Conservation (phyloP, 2,113 vertebrate species). For the Leuciscus idus region DNA sequence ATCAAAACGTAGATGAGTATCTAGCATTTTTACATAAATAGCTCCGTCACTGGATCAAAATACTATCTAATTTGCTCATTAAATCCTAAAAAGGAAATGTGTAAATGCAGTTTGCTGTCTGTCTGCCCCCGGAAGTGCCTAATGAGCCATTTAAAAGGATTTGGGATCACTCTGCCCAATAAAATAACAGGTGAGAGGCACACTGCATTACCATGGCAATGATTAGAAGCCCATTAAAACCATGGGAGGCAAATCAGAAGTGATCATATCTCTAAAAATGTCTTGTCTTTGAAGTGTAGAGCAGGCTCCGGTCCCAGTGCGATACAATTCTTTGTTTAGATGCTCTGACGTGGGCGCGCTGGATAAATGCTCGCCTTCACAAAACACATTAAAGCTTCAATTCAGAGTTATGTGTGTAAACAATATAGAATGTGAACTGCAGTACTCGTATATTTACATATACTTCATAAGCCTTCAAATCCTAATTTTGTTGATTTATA, state of each 20-base stretch:
- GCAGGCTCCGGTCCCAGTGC: constrained; percentile 4
- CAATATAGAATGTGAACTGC: not conserved
- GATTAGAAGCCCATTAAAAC: constrained; percentile 48
- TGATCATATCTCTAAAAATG: constrained; percentile 38
- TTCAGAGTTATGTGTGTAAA: constrained; percentile 14
- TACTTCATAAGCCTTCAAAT: not conserved
- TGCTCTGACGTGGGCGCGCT: constrained; percentile 13
- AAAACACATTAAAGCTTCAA: not conserved
- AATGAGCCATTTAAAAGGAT: constrained; percentile 72
- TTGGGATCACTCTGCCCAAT: constrained; percentile 64
- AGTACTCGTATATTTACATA: not conserved
- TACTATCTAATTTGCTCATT: constrained; percentile 55
- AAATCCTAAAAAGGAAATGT: constrained; percentile 60
- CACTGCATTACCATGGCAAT: constrained; percentile 62
- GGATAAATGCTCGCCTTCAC: constrained; percentile 12
- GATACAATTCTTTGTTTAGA: constrained; percentile 30
- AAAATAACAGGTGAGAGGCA: constrained; percentile 67
- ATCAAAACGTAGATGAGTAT: constrained; percentile 13
- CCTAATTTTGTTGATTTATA: not conserved
- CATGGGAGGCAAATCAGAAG: constrained; percentile 34
- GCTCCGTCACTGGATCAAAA: constrained; percentile 49
- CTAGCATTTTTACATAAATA: constrained; percentile 12
- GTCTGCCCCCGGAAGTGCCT: constrained; percentile 68
- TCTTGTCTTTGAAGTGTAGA: constrained; percentile 49
- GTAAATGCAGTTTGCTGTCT: constrained; percentile 69